These are phyloP conservation scores for Phyto melanocephala DNA, from an alignment of 2,888 invertebrate genomes.

Conservation along the genomic window DNA sequence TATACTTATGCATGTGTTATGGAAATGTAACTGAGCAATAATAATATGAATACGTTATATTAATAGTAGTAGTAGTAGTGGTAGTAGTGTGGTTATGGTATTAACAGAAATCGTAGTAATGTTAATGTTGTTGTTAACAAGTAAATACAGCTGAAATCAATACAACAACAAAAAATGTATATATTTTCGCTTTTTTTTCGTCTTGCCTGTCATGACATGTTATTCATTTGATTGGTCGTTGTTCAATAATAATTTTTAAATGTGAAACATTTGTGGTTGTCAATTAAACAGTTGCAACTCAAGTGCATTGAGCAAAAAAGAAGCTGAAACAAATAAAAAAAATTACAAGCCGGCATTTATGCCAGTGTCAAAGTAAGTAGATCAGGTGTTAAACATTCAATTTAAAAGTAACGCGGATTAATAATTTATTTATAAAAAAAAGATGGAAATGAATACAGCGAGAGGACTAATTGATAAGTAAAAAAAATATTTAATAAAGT, in stretches of 20 bases:
- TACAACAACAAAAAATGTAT: conserved; percentile 8
- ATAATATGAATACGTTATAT: too few relatives aligned
- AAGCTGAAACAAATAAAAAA: conserved; percentile 23
- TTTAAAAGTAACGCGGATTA: conserved; percentile 73
- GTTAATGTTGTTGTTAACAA: conserved; percentile 7
- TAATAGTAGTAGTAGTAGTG: background rate
- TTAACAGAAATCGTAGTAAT: background rate
- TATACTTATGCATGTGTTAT: too few relatives aligned
- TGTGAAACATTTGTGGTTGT: conserved; percentile 60
- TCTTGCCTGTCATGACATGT: conserved; percentile 23
- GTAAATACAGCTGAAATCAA: conserved; percentile 22
- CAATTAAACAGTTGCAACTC: conserved; percentile 52
- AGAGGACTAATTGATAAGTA: background rate
- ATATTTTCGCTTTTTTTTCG: background rate
- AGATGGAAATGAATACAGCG: background rate
- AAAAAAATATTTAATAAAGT: too few relatives aligned
- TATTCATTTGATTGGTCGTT: conserved; percentile 42
- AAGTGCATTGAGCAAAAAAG: conserved; percentile 70
- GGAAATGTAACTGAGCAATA: too few relatives aligned
- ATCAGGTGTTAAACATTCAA: conserved; percentile 77
- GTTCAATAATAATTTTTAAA: conserved; percentile 60
- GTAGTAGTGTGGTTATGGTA: background rate
- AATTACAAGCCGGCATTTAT: conserved; percentile 52
- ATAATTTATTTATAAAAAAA: conserved; percentile 28
- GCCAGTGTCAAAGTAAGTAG: conserved; percentile 73